A percentile compares a stretch with the other conserved stretches of the same genome.
Evolutionary conservation across 2,113 vertebrate genomes (phyloP).

Genomic region (Gorsachius goisagi): DNA sequence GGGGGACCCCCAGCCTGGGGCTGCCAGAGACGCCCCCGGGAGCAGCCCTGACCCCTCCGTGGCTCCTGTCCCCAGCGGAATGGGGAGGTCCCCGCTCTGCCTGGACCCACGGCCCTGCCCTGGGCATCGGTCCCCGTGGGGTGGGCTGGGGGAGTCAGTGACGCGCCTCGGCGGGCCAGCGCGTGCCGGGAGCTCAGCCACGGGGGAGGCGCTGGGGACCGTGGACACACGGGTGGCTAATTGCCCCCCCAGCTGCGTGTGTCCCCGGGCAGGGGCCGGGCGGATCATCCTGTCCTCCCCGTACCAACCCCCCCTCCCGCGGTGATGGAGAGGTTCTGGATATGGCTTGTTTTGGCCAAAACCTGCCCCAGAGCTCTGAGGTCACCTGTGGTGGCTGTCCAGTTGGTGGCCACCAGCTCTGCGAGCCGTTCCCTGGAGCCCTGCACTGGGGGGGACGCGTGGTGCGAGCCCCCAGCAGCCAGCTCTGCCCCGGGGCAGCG

Average conservation of each 20-base stretch:
- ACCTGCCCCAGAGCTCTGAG: background rate
- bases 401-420: background rate
- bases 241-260: accelerated
- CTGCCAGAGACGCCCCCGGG: background rate
- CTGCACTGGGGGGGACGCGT: accelerated
- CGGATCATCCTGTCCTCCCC: background rate
- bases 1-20: accelerated
- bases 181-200: background rate
- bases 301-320: no score
- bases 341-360: background rate
- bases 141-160: background rate
- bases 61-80: background rate
- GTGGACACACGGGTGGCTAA: background rate
- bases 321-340: background rate
- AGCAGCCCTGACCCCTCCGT: no score
- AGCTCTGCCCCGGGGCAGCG: background rate
- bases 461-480: background rate
- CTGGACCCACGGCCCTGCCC: background rate
- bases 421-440: no score
- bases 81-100: background rate
- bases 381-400: background rate
- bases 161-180: background rate
- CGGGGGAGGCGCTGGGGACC: background rate
- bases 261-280: background rate
- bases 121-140: background rate